These are phyloP conservation scores for Araneus ventricosus DNA, from an alignment of 1,140 invertebrate species.

Conservation along the genomic window DNA sequence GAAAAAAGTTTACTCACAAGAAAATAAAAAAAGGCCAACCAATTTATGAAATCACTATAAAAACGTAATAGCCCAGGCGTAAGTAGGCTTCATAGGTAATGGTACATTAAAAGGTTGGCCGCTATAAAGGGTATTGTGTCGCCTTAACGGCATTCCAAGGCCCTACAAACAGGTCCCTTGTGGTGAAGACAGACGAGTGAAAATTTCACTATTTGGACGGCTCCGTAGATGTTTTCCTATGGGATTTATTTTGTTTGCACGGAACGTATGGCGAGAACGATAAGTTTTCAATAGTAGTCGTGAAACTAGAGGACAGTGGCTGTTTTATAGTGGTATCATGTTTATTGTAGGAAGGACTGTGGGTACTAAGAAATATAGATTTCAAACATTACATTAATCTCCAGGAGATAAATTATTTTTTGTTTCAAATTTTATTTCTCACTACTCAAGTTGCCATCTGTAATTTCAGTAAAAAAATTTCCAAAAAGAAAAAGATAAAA, in stretches of 20 bases:
- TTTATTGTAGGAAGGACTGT: background rate
- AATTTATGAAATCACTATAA: slow-evolving; percentile 73
- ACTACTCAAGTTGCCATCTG: too few relatives aligned
- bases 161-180: slow-evolving; percentile 10
- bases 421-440: too few relatives aligned
- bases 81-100: slow-evolving; percentile 59
- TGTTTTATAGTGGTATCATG: background rate
- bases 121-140: slow-evolving; percentile 26
- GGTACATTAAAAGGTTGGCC: slow-evolving; percentile 62
- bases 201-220: slow-evolving; percentile 7
- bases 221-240: background rate
- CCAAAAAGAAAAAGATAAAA: too few relatives aligned
- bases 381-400: too few relatives aligned
- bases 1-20: background rate
- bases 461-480: too few relatives aligned
- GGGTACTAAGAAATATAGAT: too few relatives aligned
- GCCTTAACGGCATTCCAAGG: background rate
- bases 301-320: background rate
- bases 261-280: background rate
- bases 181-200: background rate
- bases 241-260: background rate
- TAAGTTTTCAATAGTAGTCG: background rate
- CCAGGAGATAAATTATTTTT: too few relatives aligned
- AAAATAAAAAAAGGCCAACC: background rate
- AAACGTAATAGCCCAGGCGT: slow-evolving; percentile 2